Evolutionary conservation across 2,797 vertebrate genomes (phyloP).

Genomic region (Staurois parvus): DNA sequence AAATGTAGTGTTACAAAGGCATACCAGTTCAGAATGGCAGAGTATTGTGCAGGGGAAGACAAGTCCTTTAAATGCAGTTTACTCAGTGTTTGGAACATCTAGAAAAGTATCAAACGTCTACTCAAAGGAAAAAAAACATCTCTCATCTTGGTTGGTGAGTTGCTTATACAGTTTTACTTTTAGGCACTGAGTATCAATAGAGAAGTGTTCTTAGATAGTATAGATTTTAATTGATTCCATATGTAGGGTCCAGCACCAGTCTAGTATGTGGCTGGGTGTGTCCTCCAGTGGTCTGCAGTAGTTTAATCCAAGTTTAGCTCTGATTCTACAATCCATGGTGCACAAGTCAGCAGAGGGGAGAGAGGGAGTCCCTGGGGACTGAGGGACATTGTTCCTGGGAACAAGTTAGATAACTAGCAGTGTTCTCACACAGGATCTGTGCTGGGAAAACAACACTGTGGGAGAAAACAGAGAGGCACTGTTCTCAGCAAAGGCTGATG

Average conservation of each 20-base stretch:
- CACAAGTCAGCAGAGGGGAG: constrained; percentile 11
- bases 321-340: background rate
- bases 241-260: constrained; percentile 18
- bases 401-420: background rate
- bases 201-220: background rate
- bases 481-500: background rate
- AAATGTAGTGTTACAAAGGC: background rate
- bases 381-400: constrained; percentile 20
- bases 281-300: constrained; percentile 7
- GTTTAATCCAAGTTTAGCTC: constrained; percentile 21
- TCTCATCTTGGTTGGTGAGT: background rate
- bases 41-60: background rate
- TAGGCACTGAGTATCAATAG: background rate
- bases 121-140: background rate
- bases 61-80: too few species aligned
- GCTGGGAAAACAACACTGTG: background rate
- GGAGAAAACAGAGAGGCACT: background rate
- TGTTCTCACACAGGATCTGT: constrained; percentile 21
- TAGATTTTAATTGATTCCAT: constrained; percentile 20
- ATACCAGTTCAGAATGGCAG: background rate
- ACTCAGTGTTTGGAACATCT: too few species aligned
- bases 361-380: background rate
- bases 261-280: constrained; percentile 49
- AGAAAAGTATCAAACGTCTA: too few species aligned
- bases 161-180: background rate